Evolutionary conservation across 2,113 vertebrate species (phyloP), one percentile per base, ranked within the genome.

Genomic region (Euleptes europaea): DNA sequence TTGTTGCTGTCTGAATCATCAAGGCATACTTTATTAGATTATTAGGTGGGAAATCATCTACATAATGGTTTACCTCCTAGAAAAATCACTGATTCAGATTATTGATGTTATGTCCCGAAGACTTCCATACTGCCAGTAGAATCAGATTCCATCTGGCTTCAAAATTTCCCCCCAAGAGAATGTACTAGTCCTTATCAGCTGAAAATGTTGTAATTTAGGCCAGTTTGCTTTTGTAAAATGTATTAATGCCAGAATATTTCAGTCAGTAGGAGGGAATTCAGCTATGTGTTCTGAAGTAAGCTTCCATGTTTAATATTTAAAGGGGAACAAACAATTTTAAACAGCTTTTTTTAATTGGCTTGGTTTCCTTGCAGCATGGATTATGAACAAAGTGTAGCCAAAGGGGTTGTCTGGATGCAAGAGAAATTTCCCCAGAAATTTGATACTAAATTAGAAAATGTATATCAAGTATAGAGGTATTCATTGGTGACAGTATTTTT

Each of bases 301-400:
- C 83, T 93, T 93, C 85, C 92, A 88, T 93, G 93, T 92, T 94
- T 94, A 92, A 85, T 91, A 71, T 92, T 92, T 94, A 91, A 95
- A 94, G 89, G 94, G 93, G 94, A 96, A 93, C 94, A 96, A 92
- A 91, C 54, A 31, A 92, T 92, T 92, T 91, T 87, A 90, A 40
- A 92, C 81, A 83, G 83, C 80, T 92, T 93, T 88, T 82, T 92
- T 95, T n/a, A 60, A 31, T 71, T 89, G 70, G 51, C 83, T 93
- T 77, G 40, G 78, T 60, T 90, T 88, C 80, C 84, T 91, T 92
- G 47, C 86, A 91, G 88, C 87, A 51, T 89, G 84, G 74, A 66
- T 90, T 89, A 1, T 87, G 80, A 89, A 78, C 86, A 57, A 78
- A 85, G 72, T 86, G 35, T 90, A 74, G 84, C 71, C 26, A 63